Conservation (phyloP, 2,797 vertebrate species). For the Morelia viridis region DNA sequence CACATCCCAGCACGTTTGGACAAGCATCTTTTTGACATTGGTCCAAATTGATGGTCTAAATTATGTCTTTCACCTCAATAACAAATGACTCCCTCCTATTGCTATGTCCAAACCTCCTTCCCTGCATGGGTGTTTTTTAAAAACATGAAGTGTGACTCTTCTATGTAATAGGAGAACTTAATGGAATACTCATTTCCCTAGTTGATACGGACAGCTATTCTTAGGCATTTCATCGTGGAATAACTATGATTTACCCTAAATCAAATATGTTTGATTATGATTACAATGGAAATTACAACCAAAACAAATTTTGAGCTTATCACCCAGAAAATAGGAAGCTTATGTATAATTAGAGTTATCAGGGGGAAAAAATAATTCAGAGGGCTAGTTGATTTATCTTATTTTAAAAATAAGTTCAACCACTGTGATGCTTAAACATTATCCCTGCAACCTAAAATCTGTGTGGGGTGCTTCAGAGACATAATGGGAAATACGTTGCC, state of each 20-base stretch:
- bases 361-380: constrained; percentile 43
- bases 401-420: constrained; percentile 9
- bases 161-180: constrained; percentile 47
- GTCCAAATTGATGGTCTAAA: constrained; percentile 38
- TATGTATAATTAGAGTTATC: constrained; percentile 54
- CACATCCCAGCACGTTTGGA: constrained; percentile 1
- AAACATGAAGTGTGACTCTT: constrained; percentile 53
- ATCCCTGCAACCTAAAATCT: neutral
- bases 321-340: constrained; percentile 58
- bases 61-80: neutral
- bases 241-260: constrained; percentile 1
- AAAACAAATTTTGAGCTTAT: constrained; percentile 45
- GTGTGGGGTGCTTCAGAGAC: neutral
- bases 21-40: constrained; percentile 1
- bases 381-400: constrained; percentile 60
- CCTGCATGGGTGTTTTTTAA: constrained; percentile 54
- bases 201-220: constrained; percentile 40
- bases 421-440: neutral
- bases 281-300: neutral
- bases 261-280: neutral
- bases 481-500: neutral
- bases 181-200: constrained; percentile 12
- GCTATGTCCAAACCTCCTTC: neutral
- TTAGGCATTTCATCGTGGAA: constrained; percentile 43
- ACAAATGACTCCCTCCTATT: constrained; percentile 20